These are phyloP conservation scores for Ictidomys tridecemlineatus DNA, from an alignment of 2,113 vertebrate species.

Conservation along the genomic window DNA sequence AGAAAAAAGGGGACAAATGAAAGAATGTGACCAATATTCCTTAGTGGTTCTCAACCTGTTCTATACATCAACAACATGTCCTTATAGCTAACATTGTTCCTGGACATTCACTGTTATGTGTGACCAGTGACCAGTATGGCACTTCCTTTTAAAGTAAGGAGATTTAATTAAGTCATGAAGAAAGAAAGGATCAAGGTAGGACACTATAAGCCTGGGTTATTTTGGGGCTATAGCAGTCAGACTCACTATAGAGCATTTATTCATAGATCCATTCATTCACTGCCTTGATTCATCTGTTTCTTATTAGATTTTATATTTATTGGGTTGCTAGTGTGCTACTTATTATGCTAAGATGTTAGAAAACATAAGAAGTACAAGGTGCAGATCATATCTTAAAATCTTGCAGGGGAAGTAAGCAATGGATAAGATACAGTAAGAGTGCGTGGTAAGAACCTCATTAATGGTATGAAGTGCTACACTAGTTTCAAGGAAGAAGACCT, in stretches of 20 bases:
- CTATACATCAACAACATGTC: background rate
- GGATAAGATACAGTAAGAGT: background rate
- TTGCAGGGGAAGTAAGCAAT: background rate
- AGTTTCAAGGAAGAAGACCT: background rate
- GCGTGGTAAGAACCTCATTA: background rate
- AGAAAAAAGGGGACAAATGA: conserved; percentile 10
- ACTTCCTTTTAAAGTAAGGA: background rate
- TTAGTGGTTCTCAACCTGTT: background rate
- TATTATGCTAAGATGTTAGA: background rate
- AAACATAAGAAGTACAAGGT: background rate
- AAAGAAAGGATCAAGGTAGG: background rate
- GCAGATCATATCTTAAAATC: background rate
- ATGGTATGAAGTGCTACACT: background rate
- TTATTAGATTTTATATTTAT: background rate
- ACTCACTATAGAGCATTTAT: background rate
- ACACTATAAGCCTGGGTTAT: background rate
- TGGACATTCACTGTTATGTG: background rate
- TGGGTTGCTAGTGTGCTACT: background rate
- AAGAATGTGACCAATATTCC: background rate
- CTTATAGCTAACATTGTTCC: background rate
- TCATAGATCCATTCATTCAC: background rate
- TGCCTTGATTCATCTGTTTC: conserved; percentile 1
- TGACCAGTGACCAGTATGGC: background rate
- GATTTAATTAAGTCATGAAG: background rate
- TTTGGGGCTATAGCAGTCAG: background rate